A percentile compares a stretch with the other conserved stretches of the same genome.
Evolutionary conservation across 2,113 vertebrate species (phyloP).

Genomic region (Leucopternis melanops): DNA sequence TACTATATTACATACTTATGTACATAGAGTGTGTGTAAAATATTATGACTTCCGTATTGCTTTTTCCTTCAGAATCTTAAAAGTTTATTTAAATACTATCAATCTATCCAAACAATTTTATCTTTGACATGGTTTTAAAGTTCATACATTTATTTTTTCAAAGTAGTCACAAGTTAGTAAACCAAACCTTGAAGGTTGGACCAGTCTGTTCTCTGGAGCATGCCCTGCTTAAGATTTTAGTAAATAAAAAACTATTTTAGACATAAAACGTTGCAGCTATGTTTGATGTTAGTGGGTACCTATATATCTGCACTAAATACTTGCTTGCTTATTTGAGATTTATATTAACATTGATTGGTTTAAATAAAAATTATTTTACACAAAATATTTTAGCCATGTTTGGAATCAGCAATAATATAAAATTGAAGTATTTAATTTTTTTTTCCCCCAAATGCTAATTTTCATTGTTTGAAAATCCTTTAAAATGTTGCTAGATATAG

Average conservation of each 20-base stretch:
- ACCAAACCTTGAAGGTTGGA: background rate
- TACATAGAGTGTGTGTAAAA: background rate
- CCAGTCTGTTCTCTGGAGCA: background rate
- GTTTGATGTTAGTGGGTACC: background rate
- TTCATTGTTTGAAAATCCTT: background rate
- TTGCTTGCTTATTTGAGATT: background rate
- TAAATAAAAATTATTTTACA: background rate
- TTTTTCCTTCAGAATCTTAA: background rate
- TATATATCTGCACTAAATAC: background rate
- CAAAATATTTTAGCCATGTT: background rate
- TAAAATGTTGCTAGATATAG: background rate
- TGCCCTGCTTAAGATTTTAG: background rate
- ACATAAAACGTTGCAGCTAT: background rate
- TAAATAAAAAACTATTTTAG: background rate
- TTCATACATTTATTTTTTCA: background rate
- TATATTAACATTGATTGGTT: background rate
- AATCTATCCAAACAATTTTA: background rate
- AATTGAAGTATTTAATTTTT: background rate
- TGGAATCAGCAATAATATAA: background rate
- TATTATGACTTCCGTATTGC: background rate
- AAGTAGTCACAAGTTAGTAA: background rate
- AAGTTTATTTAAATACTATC: background rate
- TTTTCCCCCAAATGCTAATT: background rate
- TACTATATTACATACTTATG: background rate
- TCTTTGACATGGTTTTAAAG: background rate